Evolutionary conservation across 1,140 invertebrate genomes (phyloP), one percentile per base, ranked within the genome.

Genomic region (Odontomachus brunneus): DNA sequence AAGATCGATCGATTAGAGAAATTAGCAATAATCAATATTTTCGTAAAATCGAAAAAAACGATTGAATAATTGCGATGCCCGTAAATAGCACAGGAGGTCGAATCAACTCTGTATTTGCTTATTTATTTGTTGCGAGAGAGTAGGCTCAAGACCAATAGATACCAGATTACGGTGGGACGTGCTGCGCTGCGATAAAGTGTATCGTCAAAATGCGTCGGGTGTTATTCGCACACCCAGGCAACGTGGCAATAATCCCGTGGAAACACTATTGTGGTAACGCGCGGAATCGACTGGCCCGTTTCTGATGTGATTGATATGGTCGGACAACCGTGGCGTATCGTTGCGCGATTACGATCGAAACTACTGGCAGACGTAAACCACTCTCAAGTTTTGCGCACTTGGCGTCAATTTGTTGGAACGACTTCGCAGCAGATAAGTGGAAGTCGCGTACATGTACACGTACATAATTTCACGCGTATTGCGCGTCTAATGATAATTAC

Each of bases 251-350:
- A 80, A 80, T 80, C 75, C 65, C 51, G 65, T 80, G 75, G 75
- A 80, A 80, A 80, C 51, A 80, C 75, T 80, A 80, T 80, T 80
- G 75, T 80, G 75, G 75, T 80, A 80, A 80, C 75, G 75, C 75
- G 65, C 65, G 65, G 75, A 71, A 80, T 80, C 75, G 75, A 80
- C 75, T 80, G 75, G 75, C 33, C 75, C 51, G 75, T 51, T 80
- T 80, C 75, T 80, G 75, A 80, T 80, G 75, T 80, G 75, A 80
- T 80, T 80, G 75, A 80, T 80, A 80, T 80, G 75, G 75, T 80
- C 75, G 75, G 75, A 80, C 65, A 80, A 80, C 75, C 75, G 75
- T 80, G 75, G 65, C 75, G 75, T 80, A 80, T 80, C 75, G 75
- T 69, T 71, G 51, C 75, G 65, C 75, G 75, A 80, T 80, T 80